Evolutionary conservation across 2,113 vertebrate genomes (phyloP).

Genomic region (Etia nguti): DNA sequence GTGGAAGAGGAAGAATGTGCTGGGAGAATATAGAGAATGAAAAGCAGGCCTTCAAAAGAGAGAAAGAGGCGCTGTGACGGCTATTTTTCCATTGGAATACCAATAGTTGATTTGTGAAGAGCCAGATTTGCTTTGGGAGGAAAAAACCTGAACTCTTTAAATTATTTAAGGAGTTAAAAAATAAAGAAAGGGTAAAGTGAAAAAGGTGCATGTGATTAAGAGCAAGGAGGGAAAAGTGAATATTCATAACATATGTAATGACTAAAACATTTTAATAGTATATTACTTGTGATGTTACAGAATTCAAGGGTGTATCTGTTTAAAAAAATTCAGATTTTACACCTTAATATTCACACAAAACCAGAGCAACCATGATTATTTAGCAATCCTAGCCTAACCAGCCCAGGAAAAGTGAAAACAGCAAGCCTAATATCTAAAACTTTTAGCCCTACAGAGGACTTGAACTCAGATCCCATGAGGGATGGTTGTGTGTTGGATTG

Average conservation of each 20-base stretch:
- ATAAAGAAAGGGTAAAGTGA: not conserved
- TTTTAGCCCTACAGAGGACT: not conserved
- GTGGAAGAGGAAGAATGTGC: not conserved
- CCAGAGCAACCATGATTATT: accelerated
- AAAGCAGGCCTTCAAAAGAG: not conserved
- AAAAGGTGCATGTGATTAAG: not conserved
- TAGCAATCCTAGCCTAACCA: not conserved
- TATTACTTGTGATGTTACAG: not conserved
- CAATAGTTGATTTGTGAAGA: not conserved
- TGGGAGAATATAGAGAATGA: not conserved
- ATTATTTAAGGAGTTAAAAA: not conserved
- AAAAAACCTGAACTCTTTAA: not conserved
- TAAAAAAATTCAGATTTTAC: not conserved
- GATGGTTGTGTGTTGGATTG: not conserved
- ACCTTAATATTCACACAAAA: not conserved
- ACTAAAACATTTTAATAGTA: not conserved
- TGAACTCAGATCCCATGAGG: not conserved
- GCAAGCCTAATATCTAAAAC: not conserved
- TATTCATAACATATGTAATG: not conserved
- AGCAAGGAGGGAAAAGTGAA: not conserved
- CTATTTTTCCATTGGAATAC: not conserved
- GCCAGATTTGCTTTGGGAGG: not conserved
- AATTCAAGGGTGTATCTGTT: not conserved
- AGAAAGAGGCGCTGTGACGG: not conserved
- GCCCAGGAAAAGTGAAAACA: not conserved